Conservation (phyloP, 30 jellyfish, hydroid and myxozoan genomes). For the Phacellophora camtschatica region DNA sequence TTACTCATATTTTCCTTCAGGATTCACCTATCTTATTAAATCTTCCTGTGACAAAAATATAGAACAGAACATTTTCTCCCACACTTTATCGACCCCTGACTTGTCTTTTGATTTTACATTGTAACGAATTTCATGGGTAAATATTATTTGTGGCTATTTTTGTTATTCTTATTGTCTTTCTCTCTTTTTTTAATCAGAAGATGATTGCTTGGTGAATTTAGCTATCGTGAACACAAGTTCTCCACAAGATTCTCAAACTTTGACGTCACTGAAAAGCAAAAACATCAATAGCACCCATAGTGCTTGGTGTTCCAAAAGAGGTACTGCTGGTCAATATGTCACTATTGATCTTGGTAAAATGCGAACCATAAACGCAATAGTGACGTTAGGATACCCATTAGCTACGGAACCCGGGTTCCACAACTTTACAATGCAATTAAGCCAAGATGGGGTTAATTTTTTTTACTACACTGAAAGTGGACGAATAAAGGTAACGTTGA, state of each 20-base stretch:
- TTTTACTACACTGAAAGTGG: conserved; percentile 28
- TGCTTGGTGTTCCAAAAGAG: conserved; percentile 60
- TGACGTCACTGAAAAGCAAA: conserved; percentile 19
- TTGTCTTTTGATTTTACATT: no score
- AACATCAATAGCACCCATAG: conserved; percentile 6
- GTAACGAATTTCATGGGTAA: no score
- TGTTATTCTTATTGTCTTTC: no score
- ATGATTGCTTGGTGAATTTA: conserved; percentile 16
- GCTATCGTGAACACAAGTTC: conserved; percentile 5
- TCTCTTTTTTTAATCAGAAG: conserved; percentile 16
- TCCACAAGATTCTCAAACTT: conserved; percentile 42
- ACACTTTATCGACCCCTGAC: no score
- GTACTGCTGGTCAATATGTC: conserved; percentile 38
- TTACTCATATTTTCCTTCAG: no score
- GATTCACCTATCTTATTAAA: no score
- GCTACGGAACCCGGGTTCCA: conserved; percentile 71
- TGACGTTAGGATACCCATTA: conserved; percentile 58
- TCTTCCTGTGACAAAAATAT: no score
- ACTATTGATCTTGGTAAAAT: conserved; percentile 47
- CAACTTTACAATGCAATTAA: conserved; percentile 39
- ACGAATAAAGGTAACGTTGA: conserved; percentile 12
- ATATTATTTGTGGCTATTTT: no score
- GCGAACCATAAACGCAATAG: conserved; percentile 21
- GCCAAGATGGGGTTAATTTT: conserved; percentile 14
- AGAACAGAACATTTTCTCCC: no score